Conservation (phyloP, 2,888 invertebrate species). For the Auanema freiburgensis region DNA sequence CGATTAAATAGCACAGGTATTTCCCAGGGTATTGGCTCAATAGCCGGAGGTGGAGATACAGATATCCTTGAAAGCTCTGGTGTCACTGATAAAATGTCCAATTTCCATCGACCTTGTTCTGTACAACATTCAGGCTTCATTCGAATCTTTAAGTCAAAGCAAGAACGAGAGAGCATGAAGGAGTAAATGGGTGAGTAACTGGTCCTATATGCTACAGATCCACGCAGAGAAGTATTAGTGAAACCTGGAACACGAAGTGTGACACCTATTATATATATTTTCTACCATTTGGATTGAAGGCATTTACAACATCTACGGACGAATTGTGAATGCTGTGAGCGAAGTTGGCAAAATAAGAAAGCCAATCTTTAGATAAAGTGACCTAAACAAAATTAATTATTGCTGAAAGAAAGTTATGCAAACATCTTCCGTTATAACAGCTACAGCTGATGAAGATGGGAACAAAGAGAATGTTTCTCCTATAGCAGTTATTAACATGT, state of each 20-base stretch:
- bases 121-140: constrained; percentile 15
- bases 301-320: constrained; percentile 29
- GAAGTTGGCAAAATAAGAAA: constrained; percentile 36
- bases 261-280: no score
- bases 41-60: constrained; percentile 9
- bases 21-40: neutral
- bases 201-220: constrained; percentile 32
- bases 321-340: constrained; percentile 27
- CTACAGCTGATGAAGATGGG: constrained; percentile 35
- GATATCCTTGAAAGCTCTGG: constrained; percentile 23
- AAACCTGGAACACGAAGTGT: constrained; percentile 29
- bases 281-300: constrained; percentile 46
- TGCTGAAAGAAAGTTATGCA: neutral
- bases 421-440: constrained; percentile 45
- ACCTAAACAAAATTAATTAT: constrained; percentile 19
- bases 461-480: constrained; percentile 38
- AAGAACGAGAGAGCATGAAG: constrained; percentile 35
- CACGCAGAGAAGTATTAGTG: constrained; percentile 26
- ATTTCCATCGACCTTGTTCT: constrained; percentile 8
- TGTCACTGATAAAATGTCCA: constrained; percentile 7
- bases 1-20: neutral
- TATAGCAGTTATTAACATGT: constrained; percentile 27
- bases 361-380: constrained; percentile 31
- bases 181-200: constrained; percentile 30
- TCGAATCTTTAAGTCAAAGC: constrained; percentile 17